These are phyloP conservation scores for Gila orcuttii DNA, from an alignment of 2,113 vertebrate species.

Conservation along the genomic window DNA sequence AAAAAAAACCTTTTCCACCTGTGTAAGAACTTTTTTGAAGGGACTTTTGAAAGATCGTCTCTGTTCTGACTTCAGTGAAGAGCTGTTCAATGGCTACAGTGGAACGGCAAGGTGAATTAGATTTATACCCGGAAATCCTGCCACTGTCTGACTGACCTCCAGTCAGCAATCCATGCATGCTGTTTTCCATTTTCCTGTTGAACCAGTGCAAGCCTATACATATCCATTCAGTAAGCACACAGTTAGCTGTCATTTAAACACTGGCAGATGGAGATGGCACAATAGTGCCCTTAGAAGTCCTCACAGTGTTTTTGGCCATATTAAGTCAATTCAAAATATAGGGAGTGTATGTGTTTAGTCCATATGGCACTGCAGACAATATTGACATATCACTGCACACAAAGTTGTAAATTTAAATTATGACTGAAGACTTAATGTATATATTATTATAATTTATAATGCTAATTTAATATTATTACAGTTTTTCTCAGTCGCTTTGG, in stretches of 20 bases:
- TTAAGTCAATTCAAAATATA: not conserved
- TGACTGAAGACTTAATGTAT: not conserved
- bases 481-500: too few relatives aligned
- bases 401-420: not conserved
- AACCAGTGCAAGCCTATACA: not conserved
- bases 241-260: conserved; percentile 20
- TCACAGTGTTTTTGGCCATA: conserved; percentile 6
- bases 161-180: not conserved
- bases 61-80: conserved; percentile 8
- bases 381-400: not conserved
- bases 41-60: conserved; percentile 18
- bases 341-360: not conserved
- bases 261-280: not conserved
- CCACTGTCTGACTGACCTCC: conserved; percentile 10
- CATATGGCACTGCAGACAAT: not conserved
- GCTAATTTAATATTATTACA: not conserved
- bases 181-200: conserved; percentile 15
- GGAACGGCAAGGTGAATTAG: conserved; percentile 23
- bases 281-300: not conserved
- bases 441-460: not conserved
- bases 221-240: not conserved
- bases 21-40: conserved; percentile 12
- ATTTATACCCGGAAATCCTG: conserved; percentile 16
- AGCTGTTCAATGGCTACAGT: conserved; percentile 24
- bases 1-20: not conserved